Evolutionary conservation across 2,888 invertebrate species (phyloP), one percentile per base, ranked within the genome.

Genomic region (Drosophila incognita): DNA sequence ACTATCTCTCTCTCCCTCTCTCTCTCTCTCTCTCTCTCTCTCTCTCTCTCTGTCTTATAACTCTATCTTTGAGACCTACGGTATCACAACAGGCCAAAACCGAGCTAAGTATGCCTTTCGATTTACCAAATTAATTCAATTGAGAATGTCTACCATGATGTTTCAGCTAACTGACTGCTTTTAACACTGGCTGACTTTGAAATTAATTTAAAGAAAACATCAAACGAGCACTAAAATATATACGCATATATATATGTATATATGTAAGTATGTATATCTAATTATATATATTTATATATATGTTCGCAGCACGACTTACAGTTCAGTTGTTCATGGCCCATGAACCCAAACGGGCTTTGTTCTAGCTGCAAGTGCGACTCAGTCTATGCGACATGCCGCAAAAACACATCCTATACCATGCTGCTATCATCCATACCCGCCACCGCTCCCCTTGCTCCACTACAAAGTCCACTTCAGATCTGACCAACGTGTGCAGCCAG

Each of bases 141-240:
- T 36, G 29, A 58, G 57, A 46, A 61, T 40, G 24, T 61, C 46
- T 27, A n/a, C 59, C 66, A 67, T 71, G 71, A 56, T 36, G 38
- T 73, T 42, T 63, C 46, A 66, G 48, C 36, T 21, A 54, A 42
- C 53, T 33, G 59, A 71, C 38, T 53, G 38, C 58, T 42, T 46
- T 61, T 56, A 66, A 78, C 74, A 65, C 65, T 54, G 69, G 57
- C 35, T 76, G 76, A 64, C 63, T 80, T 79, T 76, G 72, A 76
- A 79, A 79, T 73, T 63, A 73, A 79, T 76, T 80, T 80, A 79
- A 76, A 63, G 81, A 76, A 80, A 79, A 79, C 77, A 79, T 79
- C 81, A 79, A 79, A 79, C 73, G 64, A 75, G 29, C 33, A 15
- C 46, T 56, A 40, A 53, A 53, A 27, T 27, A 27, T 36, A 33